These are phyloP conservation scores for Loriculus beryllinus DNA, from an alignment of 2,797 vertebrate genomes.

Conservation along the genomic window DNA sequence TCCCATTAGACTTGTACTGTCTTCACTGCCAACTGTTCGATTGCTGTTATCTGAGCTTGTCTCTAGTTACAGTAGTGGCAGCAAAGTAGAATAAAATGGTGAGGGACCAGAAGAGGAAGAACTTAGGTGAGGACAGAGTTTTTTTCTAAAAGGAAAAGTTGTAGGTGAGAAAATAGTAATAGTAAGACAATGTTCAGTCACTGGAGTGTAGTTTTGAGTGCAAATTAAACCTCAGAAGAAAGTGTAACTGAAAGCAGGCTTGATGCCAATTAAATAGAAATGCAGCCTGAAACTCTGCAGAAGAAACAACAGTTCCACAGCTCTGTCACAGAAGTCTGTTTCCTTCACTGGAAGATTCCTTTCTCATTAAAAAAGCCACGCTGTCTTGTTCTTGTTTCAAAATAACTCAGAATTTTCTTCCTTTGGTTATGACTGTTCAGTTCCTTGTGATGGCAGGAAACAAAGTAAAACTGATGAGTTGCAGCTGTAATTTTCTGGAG, in stretches of 20 bases:
- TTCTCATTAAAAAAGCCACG: constrained; percentile 35
- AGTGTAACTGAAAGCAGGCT: not conserved
- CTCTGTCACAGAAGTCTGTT: not conserved
- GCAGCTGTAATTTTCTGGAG: not conserved
- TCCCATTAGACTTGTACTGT: not conserved
- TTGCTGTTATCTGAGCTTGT: not conserved
- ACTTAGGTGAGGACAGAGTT: not conserved
- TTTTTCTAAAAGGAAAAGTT: not conserved
- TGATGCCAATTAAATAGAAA: constrained; percentile 45
- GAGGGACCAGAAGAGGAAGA: not conserved
- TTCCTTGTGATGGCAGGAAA: constrained; percentile 32
- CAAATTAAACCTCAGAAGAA: constrained; percentile 27
- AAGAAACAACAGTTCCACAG: not conserved
- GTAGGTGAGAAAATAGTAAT: not conserved
- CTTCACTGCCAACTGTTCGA: not conserved
- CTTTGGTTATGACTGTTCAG: constrained; percentile 24
- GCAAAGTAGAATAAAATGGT: not conserved
- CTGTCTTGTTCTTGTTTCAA: constrained; percentile 8
- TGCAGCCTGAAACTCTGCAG: not conserved
- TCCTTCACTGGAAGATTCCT: constrained; percentile 30
- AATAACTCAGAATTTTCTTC: constrained; percentile 55
- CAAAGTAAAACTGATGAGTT: not conserved
- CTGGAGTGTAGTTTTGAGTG: not conserved
- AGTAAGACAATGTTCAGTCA: not conserved
- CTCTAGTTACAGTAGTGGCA: not conserved